Base-by-base conservation (phyloP, 2,888 invertebrate species). In the Campoplex capitator region DNA sequence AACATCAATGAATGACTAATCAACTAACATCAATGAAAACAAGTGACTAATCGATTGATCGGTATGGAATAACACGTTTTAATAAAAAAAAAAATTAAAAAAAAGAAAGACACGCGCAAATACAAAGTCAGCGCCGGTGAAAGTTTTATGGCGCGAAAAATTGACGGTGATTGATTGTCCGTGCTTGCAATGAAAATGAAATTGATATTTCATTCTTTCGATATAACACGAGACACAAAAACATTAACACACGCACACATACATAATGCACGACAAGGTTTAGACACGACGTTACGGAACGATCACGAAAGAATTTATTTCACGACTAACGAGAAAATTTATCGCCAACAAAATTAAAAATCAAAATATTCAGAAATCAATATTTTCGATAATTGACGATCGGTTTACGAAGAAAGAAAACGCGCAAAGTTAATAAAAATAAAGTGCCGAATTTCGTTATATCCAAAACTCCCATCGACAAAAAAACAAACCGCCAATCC, bases 131-230 rank as follows among this genome's bases (percentile, higher is more conserved):
- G 80, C 86, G 85, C 89, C 32, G 88, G 80, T 86, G 56, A 80
- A 77, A 81, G 78, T 71, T 62, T 78, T 76, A 86, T 85, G 86
- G 85, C 88, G 88, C 84, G 83, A 76, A 85, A 38, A 80, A 83
- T 70, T 68, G 83, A 87, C 86, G 84, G 78, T 84, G 81, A 85
- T 78, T 89, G 88, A 90, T 92, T 89, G 90, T 91, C 91, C 90
- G 90, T 90, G 91, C 90, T 92, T 91, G 91, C 91, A 91, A 92
- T 91, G 90, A 90, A 89, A 85, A 51, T 48, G 62, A 8, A 28
- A 32, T 54, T 89, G 4, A 51, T 32, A 87, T 74, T 48, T 62
- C 28, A 67, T 67, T 79, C 73, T 62, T 82, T 74, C 76, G 75
- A 83, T 58, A 78, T 62, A 62, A 82, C 83, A 67, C 81, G 16